Base-by-base conservation (phyloP, 2,888 invertebrate species). In the Erannis defoliaria region DNA sequence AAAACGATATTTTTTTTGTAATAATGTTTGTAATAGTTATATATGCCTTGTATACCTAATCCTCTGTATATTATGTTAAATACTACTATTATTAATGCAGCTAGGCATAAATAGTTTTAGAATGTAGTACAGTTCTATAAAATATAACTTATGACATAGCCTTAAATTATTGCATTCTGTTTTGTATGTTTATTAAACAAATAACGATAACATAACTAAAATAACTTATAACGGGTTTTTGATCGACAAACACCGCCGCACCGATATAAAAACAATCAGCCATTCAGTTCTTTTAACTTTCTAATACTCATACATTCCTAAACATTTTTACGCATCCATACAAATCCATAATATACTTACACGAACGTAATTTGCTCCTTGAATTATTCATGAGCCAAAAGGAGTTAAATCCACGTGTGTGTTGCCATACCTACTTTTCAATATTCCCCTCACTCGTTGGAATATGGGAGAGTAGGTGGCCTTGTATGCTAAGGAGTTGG, bases 321-420 rank as follows among this genome's bases (percentile, higher is more conserved):
- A 48, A 57, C 45, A 63, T 61, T 66, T 65, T 65, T 55, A 50
- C 63, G 56, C 61, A 46, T 35, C 58, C 42, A 62, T 64, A 66
- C 54, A 59, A 58, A 66, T 68, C 59, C 40, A 62, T 74, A 68
- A 64, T 69, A 57, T 68, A 66, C 66, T 71, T 72, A 68, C 70
- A 62, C 48, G 61, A 63, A 67, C 71, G 72, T 74, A 74, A 76
- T 74, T 73, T 72, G 54, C 60, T 55, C 49, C 40, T 49, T 82
- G 77, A 77, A 83, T 82, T 70, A 83, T 80, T 73, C 76, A 82
- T 74, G 71, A 72, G 66, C 64, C 68, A 63, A 73, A 72, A 71
- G 73, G 72, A 73, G 71, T 75, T 71, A 71, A 76, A 73, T 77
- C 72, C 73, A 78, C 75, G 70, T 73, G 73, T 73, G 73, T 72